Evolutionary conservation across 2,888 invertebrate species (phyloP).

Genomic region (Ischnura elegans): DNA sequence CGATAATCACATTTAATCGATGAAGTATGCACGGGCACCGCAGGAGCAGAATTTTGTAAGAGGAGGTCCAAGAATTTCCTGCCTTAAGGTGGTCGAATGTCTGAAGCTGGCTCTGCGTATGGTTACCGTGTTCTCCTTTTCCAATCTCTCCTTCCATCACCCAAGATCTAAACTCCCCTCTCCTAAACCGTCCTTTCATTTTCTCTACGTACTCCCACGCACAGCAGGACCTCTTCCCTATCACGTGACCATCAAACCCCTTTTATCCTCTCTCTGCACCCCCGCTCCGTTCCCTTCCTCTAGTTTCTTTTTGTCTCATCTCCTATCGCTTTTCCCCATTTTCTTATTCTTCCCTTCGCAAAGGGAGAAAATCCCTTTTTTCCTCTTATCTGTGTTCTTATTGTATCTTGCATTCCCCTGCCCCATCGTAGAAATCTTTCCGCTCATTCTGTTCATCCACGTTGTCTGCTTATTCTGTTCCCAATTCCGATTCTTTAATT

Average conservation of each 20-base stretch:
- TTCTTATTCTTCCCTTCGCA: neutral
- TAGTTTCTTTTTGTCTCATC: neutral
- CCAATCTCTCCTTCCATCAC: neutral
- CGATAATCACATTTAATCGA: no score
- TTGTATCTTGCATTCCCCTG: neutral
- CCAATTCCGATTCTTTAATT: no score
- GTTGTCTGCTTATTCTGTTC: no score
- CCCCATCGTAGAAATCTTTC: neutral
- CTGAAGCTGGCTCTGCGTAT: no score
- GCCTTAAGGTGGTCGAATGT: no score
- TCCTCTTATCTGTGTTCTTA: neutral
- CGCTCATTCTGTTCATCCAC: neutral
- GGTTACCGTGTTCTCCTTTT: no score
- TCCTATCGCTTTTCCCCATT: neutral
- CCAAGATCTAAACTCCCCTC: neutral
- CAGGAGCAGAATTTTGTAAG: no score
- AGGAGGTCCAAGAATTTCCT: no score
- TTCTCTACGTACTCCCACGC: neutral
- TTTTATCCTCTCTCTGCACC: neutral
- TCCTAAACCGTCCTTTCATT: neutral
- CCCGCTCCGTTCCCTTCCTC: neutral
- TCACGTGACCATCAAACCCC: neutral
- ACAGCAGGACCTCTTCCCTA: neutral
- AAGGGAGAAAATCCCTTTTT: neutral
- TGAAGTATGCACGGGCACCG: no score